Evolutionary conservation across 2,888 invertebrate genomes (phyloP).

Genomic region (Bugula neritina): DNA sequence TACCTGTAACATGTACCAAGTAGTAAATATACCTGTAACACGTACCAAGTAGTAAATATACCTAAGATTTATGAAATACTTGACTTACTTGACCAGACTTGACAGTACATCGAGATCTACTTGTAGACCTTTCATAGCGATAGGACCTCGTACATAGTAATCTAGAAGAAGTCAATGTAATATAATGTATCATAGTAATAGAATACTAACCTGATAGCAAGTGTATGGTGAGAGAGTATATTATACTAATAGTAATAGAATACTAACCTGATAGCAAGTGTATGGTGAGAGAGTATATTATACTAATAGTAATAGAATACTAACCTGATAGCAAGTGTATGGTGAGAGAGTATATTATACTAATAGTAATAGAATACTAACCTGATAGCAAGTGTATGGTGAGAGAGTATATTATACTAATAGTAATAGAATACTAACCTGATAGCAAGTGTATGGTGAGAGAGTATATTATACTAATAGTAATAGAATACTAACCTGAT

Average conservation of each 20-base stretch:
- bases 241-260: not conserved
- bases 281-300: not conserved
- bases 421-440: not conserved
- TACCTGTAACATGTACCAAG: too few relatives aligned
- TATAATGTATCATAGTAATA: too few relatives aligned
- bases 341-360: not conserved
- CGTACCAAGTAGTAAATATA: too few relatives aligned
- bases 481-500: conserved; percentile 59
- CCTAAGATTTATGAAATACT: too few relatives aligned
- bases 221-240: not conserved
- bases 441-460: not conserved
- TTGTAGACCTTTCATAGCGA: conserved; percentile 80
- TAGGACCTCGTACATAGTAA: conserved; percentile 66
- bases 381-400: not conserved
- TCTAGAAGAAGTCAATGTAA: conserved; percentile 46
- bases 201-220: not conserved
- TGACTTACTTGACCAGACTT: conserved; percentile 66
- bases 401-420: not conserved
- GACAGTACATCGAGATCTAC: conserved; percentile 83
- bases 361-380: too few relatives aligned
- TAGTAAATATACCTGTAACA: too few relatives aligned
- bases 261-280: not conserved
- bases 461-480: not conserved
- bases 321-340: not conserved
- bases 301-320: too few relatives aligned